Evolutionary conservation across 2,888 invertebrate genomes (phyloP).

Genomic region (Drepana falcataria): DNA sequence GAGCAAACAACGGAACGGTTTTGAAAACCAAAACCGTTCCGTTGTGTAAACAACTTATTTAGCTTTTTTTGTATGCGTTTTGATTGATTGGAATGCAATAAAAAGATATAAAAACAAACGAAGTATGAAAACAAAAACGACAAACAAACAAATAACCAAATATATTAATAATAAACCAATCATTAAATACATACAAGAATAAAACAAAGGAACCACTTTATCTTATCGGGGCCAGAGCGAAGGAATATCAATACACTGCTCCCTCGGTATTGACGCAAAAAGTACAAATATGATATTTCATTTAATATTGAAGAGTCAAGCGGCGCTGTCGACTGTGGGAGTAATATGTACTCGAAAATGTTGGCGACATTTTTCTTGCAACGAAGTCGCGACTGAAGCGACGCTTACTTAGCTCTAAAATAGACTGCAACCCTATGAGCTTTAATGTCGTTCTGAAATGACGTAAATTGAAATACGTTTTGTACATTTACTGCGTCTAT

Average conservation of each 20-base stretch:
- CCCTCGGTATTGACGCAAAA: slow-evolving; percentile 31
- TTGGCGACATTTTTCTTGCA: slow-evolving; percentile 22
- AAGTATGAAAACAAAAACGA: no score
- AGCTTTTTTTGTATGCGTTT: no score
- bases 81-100: no score
- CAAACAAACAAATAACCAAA: no score
- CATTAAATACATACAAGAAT: no score
- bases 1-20: no score
- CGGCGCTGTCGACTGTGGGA: slow-evolving; percentile 9
- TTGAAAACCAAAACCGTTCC: no score
- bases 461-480: background rate
- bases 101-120: no score
- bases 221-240: slow-evolving; percentile 5
- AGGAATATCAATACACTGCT: slow-evolving; percentile 7
- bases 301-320: slow-evolving; percentile 26
- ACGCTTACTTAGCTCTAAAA: slow-evolving; percentile 13
- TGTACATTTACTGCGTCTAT: background rate
- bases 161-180: no score
- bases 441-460: background rate
- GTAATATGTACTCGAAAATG: slow-evolving; percentile 25
- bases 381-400: slow-evolving; percentile 8
- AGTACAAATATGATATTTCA: slow-evolving; percentile 42
- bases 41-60: no score
- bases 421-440: slow-evolving; percentile 3
- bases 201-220: background rate